Conservation (phyloP, 2,113 vertebrate genomes). For the Periophthalmus modestus region DNA sequence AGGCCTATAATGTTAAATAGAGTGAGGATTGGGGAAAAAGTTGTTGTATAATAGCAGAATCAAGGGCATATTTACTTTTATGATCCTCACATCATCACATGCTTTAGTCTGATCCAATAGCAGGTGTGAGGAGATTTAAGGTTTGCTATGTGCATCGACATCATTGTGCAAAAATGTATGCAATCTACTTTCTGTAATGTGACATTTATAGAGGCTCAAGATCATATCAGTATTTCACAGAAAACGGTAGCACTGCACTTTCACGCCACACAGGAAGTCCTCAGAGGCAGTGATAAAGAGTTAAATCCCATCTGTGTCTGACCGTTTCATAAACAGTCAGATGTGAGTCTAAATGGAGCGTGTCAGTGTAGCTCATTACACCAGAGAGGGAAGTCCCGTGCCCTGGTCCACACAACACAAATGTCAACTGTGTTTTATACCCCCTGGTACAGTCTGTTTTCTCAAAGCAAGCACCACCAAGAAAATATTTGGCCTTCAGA, state of each 20-base stretch:
- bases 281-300: slow-evolving; percentile 11
- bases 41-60: too few relatives aligned
- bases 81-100: too few relatives aligned
- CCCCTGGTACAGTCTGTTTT: neutral
- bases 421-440: too few relatives aligned
- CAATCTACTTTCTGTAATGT: neutral
- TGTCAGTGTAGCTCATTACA: neutral
- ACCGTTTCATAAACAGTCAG: neutral
- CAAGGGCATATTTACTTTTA: too few relatives aligned
- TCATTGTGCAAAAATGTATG: neutral
- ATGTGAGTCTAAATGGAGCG: slow-evolving; percentile 26
- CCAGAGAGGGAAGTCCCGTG: neutral
- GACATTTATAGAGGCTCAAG: neutral
- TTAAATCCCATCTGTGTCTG: neutral
- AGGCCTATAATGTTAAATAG: too few relatives aligned
- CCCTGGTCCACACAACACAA: slow-evolving; percentile 21
- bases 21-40: too few relatives aligned
- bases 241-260: slow-evolving; percentile 18
- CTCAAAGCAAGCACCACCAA: neutral
- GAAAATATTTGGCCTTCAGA: neutral
- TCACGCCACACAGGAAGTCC: slow-evolving; percentile 12
- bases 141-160: neutral
- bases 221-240: neutral
- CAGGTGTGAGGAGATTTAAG: neutral
- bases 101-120: neutral